A percentile compares a stretch with the other conserved stretches of the same genome.
Conservation (phyloP, 2,113 vertebrate species). For the Melospiza melodia region DNA sequence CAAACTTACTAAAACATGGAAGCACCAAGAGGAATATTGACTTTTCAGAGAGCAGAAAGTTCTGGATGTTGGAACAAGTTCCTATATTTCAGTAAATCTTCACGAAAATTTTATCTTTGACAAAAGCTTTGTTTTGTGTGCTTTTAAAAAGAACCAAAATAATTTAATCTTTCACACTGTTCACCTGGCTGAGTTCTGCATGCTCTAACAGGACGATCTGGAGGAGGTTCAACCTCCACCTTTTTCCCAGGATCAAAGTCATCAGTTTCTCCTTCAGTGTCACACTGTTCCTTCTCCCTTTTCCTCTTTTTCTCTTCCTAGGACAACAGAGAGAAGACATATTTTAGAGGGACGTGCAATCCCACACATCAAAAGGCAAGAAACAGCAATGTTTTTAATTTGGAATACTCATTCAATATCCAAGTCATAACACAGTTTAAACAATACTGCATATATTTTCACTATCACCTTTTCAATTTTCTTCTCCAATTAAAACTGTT, state of each 20-base stretch:
- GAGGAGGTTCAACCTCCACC: constrained; percentile 87
- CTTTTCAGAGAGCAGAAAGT: neutral
- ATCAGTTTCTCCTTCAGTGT: constrained; percentile 86
- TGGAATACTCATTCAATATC: neutral
- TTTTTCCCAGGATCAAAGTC: constrained; percentile 88
- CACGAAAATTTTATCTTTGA: neutral
- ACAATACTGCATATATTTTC: neutral
- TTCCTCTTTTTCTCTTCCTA: constrained; percentile 94
- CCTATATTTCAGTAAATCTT: neutral
- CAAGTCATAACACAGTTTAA: neutral
- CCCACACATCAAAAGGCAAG: neutral
- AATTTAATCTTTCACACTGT: neutral
- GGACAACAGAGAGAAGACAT: neutral
- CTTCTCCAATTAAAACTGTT: neutral
- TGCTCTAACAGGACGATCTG: constrained; percentile 88
- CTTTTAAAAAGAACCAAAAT: neutral
- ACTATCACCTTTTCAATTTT: neutral
- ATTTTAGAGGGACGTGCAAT: neutral
- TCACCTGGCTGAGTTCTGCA: constrained; percentile 93
- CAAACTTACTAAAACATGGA: neutral
- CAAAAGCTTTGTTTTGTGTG: neutral
- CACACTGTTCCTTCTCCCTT: constrained; percentile 89
- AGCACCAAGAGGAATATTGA: neutral
- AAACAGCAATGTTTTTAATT: neutral
- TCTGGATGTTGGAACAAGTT: neutral